phyloP scores from a whole-genome alignment of 2,113 vertebrate species.

The Thryonomys swinderianus region DNA sequence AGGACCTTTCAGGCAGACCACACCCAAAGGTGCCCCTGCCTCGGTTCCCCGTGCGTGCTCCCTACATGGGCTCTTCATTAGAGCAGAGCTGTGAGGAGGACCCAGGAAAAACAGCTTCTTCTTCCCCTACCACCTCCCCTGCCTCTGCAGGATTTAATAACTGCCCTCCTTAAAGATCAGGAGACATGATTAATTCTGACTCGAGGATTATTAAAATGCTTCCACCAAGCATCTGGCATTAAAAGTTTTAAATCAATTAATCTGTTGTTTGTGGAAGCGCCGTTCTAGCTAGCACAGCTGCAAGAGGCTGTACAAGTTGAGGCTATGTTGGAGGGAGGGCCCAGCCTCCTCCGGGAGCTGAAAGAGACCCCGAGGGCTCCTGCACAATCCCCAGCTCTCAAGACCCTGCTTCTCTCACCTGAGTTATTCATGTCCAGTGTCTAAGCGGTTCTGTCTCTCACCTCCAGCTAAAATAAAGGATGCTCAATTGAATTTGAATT shows the following conservation, averaged over 20 bases:
- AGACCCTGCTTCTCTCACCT: background rate
- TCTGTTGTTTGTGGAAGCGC: constrained; percentile 76
- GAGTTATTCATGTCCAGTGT: background rate
- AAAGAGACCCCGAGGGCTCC: background rate
- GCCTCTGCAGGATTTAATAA: constrained; percentile 79
- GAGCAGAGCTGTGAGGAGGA: constrained; percentile 12
- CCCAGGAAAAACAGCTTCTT: background rate
- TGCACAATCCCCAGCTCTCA: background rate
- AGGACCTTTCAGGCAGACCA: background rate
- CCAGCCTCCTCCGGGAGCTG: background rate
- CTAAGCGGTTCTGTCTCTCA: background rate
- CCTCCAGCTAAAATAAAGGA: background rate
- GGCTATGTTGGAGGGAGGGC: background rate
- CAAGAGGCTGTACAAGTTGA: constrained; percentile 21
- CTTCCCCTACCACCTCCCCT: background rate
- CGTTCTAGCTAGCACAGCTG: constrained; percentile 69
- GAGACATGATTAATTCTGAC: constrained; percentile 83
- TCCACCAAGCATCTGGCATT: constrained; percentile 80
- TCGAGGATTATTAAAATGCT: constrained; percentile 82
- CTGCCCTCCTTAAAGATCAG: constrained; percentile 82
- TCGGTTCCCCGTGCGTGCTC: background rate
- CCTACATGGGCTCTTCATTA: background rate
- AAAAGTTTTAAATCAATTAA: constrained; percentile 84
- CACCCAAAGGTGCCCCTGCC: background rate
- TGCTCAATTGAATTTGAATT: constrained; percentile 8